Conservation (phyloP, 2,888 invertebrate species). For the Drosophila acutilabella region DNA sequence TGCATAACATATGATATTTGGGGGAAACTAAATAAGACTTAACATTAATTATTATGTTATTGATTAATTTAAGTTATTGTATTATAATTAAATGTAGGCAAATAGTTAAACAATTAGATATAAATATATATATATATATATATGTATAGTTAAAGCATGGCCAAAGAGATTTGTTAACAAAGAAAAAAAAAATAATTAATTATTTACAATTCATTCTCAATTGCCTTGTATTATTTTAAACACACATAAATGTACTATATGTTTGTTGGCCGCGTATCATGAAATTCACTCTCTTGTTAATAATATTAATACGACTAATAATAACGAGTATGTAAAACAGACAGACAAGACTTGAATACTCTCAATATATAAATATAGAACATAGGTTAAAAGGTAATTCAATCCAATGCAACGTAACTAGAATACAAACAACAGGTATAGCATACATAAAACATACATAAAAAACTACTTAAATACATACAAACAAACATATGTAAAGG, state of each 20-base stretch:
- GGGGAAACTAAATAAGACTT: constrained; percentile 63
- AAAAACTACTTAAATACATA: constrained; percentile 29
- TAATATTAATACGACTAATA: constrained; percentile 23
- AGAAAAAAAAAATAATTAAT: constrained; percentile 32
- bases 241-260: constrained; percentile 1
- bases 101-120: constrained; percentile 3
- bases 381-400: constrained; percentile 62
- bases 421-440: constrained; percentile 39
- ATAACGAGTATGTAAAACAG: constrained; percentile 25
- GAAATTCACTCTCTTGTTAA: constrained; percentile 48
- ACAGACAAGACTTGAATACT: constrained; percentile 71
- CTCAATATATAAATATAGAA: constrained; percentile 35
- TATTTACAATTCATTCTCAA: constrained; percentile 37
- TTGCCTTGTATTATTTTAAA: constrained; percentile 46
- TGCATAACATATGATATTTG: constrained; percentile 38
- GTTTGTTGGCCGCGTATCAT: constrained; percentile 22
- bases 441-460: constrained; percentile 7
- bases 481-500: constrained; percentile 30
- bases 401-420: constrained; percentile 51
- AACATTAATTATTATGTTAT: constrained; percentile 49
- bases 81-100: constrained; percentile 26
- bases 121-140: constrained; percentile 20
- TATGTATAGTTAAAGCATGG: constrained; percentile 48
- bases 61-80: constrained; percentile 23
- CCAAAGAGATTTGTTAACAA: constrained; percentile 67